Conservation (phyloP, 2,888 invertebrate genomes). For the Melieria crassipennis region DNA sequence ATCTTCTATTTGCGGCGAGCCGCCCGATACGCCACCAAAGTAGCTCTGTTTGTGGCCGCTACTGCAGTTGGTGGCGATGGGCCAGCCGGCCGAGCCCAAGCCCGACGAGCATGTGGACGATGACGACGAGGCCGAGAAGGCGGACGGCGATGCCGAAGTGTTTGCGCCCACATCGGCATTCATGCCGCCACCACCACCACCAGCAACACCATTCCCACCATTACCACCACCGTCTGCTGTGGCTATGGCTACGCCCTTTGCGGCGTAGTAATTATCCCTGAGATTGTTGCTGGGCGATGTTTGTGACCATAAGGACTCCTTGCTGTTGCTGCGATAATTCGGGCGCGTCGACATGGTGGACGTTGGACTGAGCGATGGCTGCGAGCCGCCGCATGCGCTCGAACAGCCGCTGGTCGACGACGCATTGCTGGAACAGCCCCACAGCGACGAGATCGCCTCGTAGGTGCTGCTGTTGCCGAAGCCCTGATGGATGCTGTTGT, state of each 20-base stretch:
- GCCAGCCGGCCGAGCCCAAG: constrained; percentile 36
- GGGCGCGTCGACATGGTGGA: constrained; percentile 47
- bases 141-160: constrained; percentile 28
- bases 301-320: constrained; percentile 64
- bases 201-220: constrained; percentile 35
- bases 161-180: constrained; percentile 39
- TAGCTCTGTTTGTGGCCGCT: constrained; percentile 39
- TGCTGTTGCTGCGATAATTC: constrained; percentile 61
- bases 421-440: constrained; percentile 59
- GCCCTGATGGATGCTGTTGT: background rate
- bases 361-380: constrained; percentile 63
- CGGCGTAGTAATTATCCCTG: constrained; percentile 53
- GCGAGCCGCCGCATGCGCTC: constrained; percentile 54
- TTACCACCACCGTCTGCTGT: constrained; percentile 16
- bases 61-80: constrained; percentile 29
- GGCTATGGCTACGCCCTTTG: constrained; percentile 32
- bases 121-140: constrained; percentile 43
- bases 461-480: constrained; percentile 31
- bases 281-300: constrained; percentile 58
- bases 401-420: constrained; percentile 58
- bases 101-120: constrained; percentile 51
- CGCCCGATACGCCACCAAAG: constrained; percentile 34
- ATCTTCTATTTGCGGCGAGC: background rate
- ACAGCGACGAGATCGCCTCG: constrained; percentile 58
- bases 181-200: background rate